Evolutionary conservation across 1,140 invertebrate species (phyloP).

Genomic region (Choristoneura fumiferana): DNA sequence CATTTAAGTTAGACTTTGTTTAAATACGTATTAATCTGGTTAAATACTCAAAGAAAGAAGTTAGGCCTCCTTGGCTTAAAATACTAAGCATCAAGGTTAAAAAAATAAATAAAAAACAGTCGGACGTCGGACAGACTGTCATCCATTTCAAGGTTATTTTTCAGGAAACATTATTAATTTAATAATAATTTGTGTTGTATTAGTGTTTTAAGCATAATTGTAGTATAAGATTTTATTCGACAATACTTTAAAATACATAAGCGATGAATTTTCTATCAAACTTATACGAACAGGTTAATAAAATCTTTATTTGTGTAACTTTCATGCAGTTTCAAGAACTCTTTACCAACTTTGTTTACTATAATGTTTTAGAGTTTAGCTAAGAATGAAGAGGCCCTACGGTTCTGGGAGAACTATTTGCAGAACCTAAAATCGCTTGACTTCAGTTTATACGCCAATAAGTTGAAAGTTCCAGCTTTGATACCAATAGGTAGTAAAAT

Average conservation of each 20-base stretch:
- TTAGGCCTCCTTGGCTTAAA: too few relatives aligned
- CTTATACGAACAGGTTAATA: slow-evolving; percentile 31
- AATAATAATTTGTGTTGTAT: too few relatives aligned
- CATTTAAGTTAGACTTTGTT: too few relatives aligned
- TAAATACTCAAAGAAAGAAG: too few relatives aligned
- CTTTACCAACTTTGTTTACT: background rate
- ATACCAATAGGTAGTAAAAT: slow-evolving; percentile 84
- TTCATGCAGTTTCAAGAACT: slow-evolving; percentile 5
- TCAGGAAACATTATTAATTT: too few relatives aligned
- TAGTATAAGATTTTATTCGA: too few relatives aligned
- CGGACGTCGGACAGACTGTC: too few relatives aligned
- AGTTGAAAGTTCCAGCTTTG: slow-evolving; percentile 74
- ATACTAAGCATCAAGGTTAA: too few relatives aligned
- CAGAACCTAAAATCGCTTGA: slow-evolving; percentile 50
- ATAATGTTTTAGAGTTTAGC: slow-evolving; percentile 47
- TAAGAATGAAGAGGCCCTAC: slow-evolving; percentile 58
- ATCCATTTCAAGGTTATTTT: background rate
- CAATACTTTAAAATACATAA: background rate
- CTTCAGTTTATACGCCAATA: slow-evolving; percentile 54
- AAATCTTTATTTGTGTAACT: background rate
- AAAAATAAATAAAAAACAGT: too few relatives aligned
- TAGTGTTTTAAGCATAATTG: too few relatives aligned
- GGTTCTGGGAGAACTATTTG: slow-evolving; percentile 64
- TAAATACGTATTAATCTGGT: too few relatives aligned
- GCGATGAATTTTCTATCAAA: slow-evolving; percentile 34